phyloP scores from a whole-genome alignment of 2,113 vertebrate species.

The Symphodus melops region DNA sequence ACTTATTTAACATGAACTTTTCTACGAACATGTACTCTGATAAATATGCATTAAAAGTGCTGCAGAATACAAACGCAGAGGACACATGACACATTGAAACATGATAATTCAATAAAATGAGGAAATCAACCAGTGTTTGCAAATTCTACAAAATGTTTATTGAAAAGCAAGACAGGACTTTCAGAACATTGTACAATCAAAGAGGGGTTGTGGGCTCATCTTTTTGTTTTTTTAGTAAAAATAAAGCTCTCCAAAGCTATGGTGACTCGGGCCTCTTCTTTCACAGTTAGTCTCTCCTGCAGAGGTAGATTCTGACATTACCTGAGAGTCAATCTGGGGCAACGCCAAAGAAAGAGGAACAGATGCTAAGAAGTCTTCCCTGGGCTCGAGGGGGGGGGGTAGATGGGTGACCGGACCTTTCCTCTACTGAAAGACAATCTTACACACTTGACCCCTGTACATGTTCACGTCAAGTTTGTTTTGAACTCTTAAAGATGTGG shows the following conservation, averaged over 20 bases:
- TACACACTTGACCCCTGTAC: not conserved
- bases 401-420: not conserved
- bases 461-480: not conserved
- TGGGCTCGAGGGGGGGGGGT: not conserved
- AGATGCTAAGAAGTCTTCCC: not conserved
- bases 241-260: slow-evolving; percentile 83
- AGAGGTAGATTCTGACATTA: slow-evolving; percentile 97
- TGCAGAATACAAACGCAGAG: not conserved
- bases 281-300: slow-evolving; percentile 90
- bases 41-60: not conserved
- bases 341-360: slow-evolving; percentile 44
- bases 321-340: slow-evolving; percentile 92
- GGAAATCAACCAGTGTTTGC: slow-evolving; percentile 79
- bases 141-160: slow-evolving; percentile 97
- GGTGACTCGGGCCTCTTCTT: slow-evolving; percentile 87
- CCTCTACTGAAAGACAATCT: not conserved
- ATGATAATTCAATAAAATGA: not conserved
- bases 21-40: not conserved
- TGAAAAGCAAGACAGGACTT: slow-evolving; percentile 93
- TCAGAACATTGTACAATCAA: slow-evolving; percentile 87
- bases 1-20: not conserved
- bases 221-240: slow-evolving; percentile 72
- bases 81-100: not conserved
- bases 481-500: not conserved
- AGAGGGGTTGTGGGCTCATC: slow-evolving; percentile 79